Conservation (phyloP, 2,888 invertebrate genomes). For the Dryococelus australis region DNA sequence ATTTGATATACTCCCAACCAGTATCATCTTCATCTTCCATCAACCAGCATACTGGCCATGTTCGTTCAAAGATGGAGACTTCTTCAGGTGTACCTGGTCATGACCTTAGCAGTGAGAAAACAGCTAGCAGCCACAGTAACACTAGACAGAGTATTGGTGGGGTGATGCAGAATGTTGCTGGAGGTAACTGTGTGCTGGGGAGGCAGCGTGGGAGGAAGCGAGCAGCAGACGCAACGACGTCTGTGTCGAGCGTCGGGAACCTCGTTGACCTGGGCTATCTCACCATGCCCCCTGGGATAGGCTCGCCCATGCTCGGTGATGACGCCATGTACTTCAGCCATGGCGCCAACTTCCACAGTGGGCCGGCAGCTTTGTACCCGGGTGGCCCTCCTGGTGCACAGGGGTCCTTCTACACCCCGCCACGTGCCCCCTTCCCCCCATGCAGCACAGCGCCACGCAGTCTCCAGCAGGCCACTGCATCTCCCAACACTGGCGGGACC, state of each 20-base stretch:
- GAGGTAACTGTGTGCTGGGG: constrained; percentile 24
- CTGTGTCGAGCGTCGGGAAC: constrained; percentile 35
- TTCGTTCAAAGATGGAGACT: constrained; percentile 28
- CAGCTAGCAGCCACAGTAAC: not conserved
- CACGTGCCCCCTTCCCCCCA: constrained; percentile 24
- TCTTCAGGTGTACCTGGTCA: not conserved
- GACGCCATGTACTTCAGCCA: constrained; percentile 33
- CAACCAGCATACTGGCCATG: constrained; percentile 25
- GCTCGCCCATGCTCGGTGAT: constrained; percentile 38
- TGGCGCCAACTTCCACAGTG: constrained; percentile 29
- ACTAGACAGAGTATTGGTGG: not conserved
- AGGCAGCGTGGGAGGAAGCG: constrained; percentile 34
- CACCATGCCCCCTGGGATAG: constrained; percentile 40
- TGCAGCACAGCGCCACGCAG: constrained; percentile 27
- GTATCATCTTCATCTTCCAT: constrained; percentile 23
- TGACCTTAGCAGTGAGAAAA: not conserved
- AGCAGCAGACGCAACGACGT: constrained; percentile 32
- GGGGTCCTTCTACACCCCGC: constrained; percentile 36
- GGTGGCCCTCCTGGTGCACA: constrained; percentile 30
- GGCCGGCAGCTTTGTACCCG: constrained; percentile 32
- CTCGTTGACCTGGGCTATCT: constrained; percentile 40
- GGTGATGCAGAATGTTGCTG: constrained; percentile 7
- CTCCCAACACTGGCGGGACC: constrained; percentile 55
- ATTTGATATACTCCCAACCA: constrained; percentile 17
- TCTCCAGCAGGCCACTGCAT: constrained; percentile 35